Percentiles rank a stretch among this genome's conserved stretches.
These are phyloP conservation scores for Drosophila buzzatii DNA, from an alignment of 2,888 invertebrate genomes.

Conservation along the genomic window DNA sequence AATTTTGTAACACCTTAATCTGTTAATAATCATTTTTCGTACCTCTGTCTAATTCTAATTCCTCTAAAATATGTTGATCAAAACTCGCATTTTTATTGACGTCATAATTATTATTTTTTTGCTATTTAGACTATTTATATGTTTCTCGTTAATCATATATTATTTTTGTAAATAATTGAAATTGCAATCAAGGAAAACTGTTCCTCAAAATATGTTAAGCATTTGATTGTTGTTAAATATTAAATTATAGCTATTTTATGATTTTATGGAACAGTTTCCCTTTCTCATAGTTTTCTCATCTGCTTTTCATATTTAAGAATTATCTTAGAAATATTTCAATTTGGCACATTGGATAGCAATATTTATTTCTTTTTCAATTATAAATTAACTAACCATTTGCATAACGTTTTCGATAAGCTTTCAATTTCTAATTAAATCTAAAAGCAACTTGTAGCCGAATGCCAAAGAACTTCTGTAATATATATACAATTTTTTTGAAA, in stretches of 20 bases:
- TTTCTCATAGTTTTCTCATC: conserved; percentile 31
- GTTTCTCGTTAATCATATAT: conserved; percentile 1
- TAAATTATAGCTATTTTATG: not conserved
- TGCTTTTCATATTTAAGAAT: conserved; percentile 29
- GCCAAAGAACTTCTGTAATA: conserved; percentile 42
- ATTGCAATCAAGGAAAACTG: conserved; percentile 20
- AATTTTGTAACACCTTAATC: conserved; percentile 5
- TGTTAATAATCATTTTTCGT: not conserved
- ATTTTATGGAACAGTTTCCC: conserved; percentile 29
- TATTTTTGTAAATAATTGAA: conserved; percentile 10
- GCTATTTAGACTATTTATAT: not conserved
- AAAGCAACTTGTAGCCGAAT: conserved; percentile 51
- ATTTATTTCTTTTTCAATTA: conserved; percentile 20
- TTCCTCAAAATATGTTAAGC: not conserved
- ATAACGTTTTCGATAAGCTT: conserved; percentile 61
- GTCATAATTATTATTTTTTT: conserved; percentile 1
- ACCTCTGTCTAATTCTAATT: not conserved
- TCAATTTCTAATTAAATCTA: conserved; percentile 45
- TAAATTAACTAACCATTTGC: conserved; percentile 50
- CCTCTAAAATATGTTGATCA: not conserved
- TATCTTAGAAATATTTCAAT: conserved; percentile 12
- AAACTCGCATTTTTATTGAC: conserved; percentile 5
- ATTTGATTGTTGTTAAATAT: not conserved
- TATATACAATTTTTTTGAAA: conserved; percentile 21
- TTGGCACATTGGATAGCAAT: conserved; percentile 28